These are phyloP conservation scores for Lasioglossum figueresi DNA, from an alignment of 2,888 invertebrate genomes.

Conservation along the genomic window DNA sequence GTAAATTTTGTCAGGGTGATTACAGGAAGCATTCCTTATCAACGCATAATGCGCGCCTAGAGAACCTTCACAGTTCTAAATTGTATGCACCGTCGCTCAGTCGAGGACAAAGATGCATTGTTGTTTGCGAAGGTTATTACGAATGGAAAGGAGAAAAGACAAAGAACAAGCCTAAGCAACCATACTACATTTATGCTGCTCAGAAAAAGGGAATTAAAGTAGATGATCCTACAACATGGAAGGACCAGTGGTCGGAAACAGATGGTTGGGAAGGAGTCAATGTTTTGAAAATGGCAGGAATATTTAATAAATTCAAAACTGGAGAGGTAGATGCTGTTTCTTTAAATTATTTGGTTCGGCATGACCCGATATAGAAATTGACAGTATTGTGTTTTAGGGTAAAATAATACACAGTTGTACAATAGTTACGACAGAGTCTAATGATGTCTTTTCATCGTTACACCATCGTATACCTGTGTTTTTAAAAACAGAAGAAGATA, in stretches of 20 bases:
- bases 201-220: constrained; percentile 85
- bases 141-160: constrained; percentile 89
- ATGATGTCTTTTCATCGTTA: constrained; percentile 88
- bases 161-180: constrained; percentile 87
- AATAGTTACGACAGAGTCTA: constrained; percentile 91
- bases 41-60: constrained; percentile 92
- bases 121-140: constrained; percentile 92
- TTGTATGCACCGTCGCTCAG: constrained; percentile 88
- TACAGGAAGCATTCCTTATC: constrained; percentile 88
- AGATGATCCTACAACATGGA: constrained; percentile 86
- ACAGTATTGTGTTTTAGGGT: constrained; percentile 74
- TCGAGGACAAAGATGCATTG: constrained; percentile 90
- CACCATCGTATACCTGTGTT: constrained; percentile 94
- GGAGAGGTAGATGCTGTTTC: constrained; percentile 75
- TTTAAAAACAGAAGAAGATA: constrained; percentile 88
- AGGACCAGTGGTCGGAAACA: constrained; percentile 84
- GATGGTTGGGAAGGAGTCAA: constrained; percentile 87
- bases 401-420: constrained; percentile 89
- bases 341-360: background rate
- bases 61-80: constrained; percentile 88
- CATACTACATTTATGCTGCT: constrained; percentile 89
- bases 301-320: constrained; percentile 89
- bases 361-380: background rate
- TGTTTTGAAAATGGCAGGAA: constrained; percentile 90
- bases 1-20: constrained; percentile 85